Conservation (phyloP, 1,140 invertebrate genomes). For the Drosophila fuyamai region DNA sequence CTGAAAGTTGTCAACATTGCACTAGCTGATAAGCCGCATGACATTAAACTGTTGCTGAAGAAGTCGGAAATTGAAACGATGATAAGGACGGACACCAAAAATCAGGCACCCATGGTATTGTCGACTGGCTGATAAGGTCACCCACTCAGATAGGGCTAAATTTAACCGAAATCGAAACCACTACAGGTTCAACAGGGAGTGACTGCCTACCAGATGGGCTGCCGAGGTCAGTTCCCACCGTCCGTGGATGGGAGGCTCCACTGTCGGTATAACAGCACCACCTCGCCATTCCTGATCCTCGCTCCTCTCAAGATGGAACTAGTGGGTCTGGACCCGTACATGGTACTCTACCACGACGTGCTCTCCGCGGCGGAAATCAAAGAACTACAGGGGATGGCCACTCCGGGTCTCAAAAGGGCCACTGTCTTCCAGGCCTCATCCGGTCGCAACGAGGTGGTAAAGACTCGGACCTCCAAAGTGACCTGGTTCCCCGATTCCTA, state of each 20-base stretch:
- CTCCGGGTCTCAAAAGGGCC: conserved; percentile 94
- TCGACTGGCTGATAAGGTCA: conserved; percentile 26
- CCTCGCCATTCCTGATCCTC: conserved; percentile 91
- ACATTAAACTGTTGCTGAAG: conserved; percentile 87
- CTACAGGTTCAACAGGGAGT: background rate
- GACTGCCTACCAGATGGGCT: conserved; percentile 91
- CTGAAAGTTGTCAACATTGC: conserved; percentile 59
- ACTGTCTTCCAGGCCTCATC: conserved; percentile 90
- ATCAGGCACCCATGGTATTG: conserved; percentile 14
- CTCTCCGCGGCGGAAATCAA: conserved; percentile 95
- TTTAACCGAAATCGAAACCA: background rate
- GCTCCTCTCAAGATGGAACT: conserved; percentile 97
- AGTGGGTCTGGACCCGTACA: conserved; percentile 92
- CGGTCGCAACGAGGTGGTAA: conserved; percentile 93
- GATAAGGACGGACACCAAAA: conserved; percentile 85
- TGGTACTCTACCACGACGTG: conserved; percentile 95
- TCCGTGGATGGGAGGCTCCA: conserved; percentile 85
- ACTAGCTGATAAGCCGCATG: conserved; percentile 35
- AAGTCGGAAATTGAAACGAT: conserved; percentile 87
- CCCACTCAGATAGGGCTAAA: conserved; percentile 11
- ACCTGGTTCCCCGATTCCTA: conserved; percentile 96
- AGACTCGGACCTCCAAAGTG: conserved; percentile 98
- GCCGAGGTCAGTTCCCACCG: conserved; percentile 91
- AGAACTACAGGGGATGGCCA: conserved; percentile 93
- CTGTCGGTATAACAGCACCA: conserved; percentile 92